Conservation (phyloP, 2,888 invertebrate genomes). For the Lymantria dispar region DNA sequence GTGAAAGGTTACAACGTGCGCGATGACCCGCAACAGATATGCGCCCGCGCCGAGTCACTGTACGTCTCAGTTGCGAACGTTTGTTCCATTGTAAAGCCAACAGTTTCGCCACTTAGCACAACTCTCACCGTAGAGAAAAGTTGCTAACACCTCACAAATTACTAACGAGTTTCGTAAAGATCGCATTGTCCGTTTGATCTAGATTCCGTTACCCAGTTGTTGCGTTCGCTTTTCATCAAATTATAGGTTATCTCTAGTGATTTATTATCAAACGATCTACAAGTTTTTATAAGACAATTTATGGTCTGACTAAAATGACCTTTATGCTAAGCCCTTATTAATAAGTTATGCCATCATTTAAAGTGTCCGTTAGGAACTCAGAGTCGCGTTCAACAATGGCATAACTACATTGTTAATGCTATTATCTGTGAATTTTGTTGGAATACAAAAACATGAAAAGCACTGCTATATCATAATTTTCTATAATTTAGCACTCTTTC, state of each 20-base stretch:
- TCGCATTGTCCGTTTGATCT: constrained; percentile 73
- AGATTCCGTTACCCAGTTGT: constrained; percentile 56
- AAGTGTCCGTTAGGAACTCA: no score
- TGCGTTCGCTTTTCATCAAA: background rate
- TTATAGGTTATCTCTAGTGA: constrained; percentile 44
- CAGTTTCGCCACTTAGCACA: constrained; percentile 72
- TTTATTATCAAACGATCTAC: no score
- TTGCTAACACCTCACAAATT: constrained; percentile 66
- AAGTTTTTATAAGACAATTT: no score
- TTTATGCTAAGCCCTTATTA: no score
- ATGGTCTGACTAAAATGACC: no score
- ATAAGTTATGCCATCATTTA: no score
- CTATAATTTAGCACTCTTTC: no score
- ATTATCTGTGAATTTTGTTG: no score
- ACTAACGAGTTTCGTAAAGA: constrained; percentile 71
- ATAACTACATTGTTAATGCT: no score
- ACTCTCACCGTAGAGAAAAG: constrained; percentile 71
- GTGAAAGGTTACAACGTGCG: constrained; percentile 61
- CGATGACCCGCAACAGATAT: constrained; percentile 61
- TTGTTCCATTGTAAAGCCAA: constrained; percentile 55
- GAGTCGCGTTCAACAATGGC: no score
- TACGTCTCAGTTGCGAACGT: constrained; percentile 40
- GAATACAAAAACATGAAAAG: no score
- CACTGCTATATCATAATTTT: no score
- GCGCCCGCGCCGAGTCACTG: constrained; percentile 31